A percentile compares a stretch with the other conserved stretches of the same genome.
Evolutionary conservation across 2,888 invertebrate species (phyloP).

Genomic region (Chirona hameri): DNA sequence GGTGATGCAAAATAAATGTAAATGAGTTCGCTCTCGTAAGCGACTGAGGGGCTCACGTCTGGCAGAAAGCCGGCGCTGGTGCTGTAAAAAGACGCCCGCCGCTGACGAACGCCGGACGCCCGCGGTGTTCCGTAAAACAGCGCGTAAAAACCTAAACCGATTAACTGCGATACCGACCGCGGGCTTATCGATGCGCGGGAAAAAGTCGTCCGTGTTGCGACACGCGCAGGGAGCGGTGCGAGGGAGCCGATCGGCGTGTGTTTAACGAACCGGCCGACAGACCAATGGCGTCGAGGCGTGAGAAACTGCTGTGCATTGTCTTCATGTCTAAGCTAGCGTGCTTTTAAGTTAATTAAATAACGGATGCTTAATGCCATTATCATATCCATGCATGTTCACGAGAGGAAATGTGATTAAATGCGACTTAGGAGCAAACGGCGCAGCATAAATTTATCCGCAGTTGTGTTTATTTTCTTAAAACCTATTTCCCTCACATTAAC

Average conservation of each 20-base stretch:
- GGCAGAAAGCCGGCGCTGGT: not conserved
- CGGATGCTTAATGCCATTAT: no score
- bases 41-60: not conserved
- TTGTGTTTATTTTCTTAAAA: no score
- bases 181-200: not conserved
- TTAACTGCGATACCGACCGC: not conserved
- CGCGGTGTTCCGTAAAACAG: not conserved
- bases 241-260: not conserved
- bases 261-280: not conserved
- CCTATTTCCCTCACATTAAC: no score
- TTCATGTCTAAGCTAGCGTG: no score
- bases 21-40: not conserved
- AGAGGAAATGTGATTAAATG: no score
- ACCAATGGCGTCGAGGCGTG: no score
- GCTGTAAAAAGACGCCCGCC: not conserved
- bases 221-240: not conserved
- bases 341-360: no score
- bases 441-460: no score
- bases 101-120: not conserved
- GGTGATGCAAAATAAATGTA: conserved; percentile 26
- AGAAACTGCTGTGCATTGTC: no score
- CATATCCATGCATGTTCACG: no score
- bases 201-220: not conserved
- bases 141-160: not conserved
- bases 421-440: no score